These are phyloP conservation scores for Grammomys surdaster DNA, from an alignment of 2,113 vertebrate species.

Conservation along the genomic window DNA sequence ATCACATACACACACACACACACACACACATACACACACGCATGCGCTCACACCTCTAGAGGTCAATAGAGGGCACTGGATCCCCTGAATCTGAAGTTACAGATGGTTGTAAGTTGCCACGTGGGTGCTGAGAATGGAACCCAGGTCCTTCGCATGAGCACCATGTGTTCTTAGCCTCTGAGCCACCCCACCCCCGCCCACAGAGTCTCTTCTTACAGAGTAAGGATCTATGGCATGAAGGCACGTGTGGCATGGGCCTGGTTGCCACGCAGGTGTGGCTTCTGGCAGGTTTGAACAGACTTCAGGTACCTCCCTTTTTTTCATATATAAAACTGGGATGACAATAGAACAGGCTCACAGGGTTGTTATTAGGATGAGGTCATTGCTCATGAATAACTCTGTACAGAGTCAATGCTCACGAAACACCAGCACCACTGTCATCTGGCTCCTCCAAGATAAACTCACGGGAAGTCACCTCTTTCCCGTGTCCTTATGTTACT, in stretches of 20 bases:
- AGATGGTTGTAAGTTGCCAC: not conserved
- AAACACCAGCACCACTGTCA: not conserved
- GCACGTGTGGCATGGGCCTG: not conserved
- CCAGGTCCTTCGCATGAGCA: not conserved
- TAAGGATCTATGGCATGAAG: not conserved
- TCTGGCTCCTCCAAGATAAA: not conserved
- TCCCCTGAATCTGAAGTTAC: not conserved
- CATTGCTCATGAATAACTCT: not conserved
- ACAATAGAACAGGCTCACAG: not conserved
- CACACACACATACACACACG: too few relatives aligned
- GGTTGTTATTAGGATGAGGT: not conserved
- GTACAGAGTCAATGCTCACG: not conserved
- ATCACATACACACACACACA: too few relatives aligned
- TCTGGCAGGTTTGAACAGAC: not conserved
- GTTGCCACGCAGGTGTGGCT: not conserved
- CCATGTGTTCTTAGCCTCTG: not conserved
- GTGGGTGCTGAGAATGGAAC: not conserved
- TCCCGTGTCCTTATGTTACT: not conserved
- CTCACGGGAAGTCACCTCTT: not conserved
- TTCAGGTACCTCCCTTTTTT: not conserved
- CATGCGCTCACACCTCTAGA: not conserved
- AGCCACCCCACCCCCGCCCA: not conserved
- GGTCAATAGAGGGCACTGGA: not conserved
- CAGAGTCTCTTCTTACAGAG: not conserved
- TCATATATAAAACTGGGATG: not conserved